phyloP scores from a whole-genome alignment of 2,797 vertebrate species.

The Taenioides sp. region DNA sequence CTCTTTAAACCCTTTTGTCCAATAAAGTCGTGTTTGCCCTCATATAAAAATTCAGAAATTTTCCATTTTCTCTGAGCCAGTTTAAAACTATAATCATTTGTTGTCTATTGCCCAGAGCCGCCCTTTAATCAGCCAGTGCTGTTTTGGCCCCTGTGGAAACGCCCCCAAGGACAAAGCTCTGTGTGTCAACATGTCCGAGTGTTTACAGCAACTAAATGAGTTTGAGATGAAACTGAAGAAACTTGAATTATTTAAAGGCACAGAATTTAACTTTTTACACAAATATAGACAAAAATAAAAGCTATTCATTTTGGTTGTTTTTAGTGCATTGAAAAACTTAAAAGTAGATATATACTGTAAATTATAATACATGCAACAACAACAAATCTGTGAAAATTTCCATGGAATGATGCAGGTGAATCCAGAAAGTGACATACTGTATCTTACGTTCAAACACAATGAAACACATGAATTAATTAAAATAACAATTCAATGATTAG shows the following conservation, averaged over 20 bases:
- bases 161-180: slow-evolving; percentile 5
- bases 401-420: too few relatives aligned
- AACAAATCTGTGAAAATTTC: too few relatives aligned
- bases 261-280: neutral
- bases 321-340: too few relatives aligned
- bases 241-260: neutral
- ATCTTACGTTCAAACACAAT: too few relatives aligned
- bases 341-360: too few relatives aligned
- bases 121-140: slow-evolving; percentile 1
- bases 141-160: slow-evolving; percentile 8
- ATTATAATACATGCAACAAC: too few relatives aligned
- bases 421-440: too few relatives aligned
- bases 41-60: neutral
- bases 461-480: too few relatives aligned
- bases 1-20: neutral
- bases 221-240: neutral
- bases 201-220: neutral
- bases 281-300: too few relatives aligned
- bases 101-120: slow-evolving; percentile 3
- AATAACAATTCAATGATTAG: too few relatives aligned
- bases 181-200: neutral
- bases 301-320: too few relatives aligned
- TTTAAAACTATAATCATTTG: neutral
- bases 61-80: neutral
- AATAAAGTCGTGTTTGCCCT: neutral